A percentile compares a stretch with the other conserved stretches of the same genome.
Evolutionary conservation across 2,888 invertebrate genomes (phyloP).

Genomic region (Eupithecia vulgata): DNA sequence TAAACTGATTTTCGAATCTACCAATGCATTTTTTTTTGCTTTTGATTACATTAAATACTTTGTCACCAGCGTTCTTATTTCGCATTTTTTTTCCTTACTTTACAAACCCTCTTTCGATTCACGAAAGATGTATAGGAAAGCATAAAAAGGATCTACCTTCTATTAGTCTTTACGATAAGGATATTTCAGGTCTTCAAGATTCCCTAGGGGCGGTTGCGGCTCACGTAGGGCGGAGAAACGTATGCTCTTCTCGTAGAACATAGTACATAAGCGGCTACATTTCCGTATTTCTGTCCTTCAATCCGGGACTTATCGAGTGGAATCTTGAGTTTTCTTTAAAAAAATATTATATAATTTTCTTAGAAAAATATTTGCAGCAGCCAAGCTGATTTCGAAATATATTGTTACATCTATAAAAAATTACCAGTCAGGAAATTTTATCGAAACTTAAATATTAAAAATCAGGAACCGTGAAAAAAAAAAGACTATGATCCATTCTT

Average conservation of each 20-base stretch:
- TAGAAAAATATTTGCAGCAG: neutral
- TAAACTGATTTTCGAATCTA: too few relatives aligned
- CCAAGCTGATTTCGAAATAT: neutral
- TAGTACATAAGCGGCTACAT: constrained; percentile 11
- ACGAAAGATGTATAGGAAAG: neutral
- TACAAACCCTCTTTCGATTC: neutral
- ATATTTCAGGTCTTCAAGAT: constrained; percentile 34
- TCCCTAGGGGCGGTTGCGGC: constrained; percentile 31
- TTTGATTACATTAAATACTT: neutral
- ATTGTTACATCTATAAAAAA: neutral
- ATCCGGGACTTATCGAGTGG: neutral
- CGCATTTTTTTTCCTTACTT: neutral
- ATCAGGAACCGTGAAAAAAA: too few relatives aligned
- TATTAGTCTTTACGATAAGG: constrained; percentile 36
- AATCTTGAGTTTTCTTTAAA: neutral
- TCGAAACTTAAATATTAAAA: too few relatives aligned
- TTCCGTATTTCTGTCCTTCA: neutral
- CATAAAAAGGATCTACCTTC: constrained; percentile 8
- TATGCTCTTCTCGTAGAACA: constrained; percentile 11
- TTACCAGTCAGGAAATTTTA: too few relatives aligned
- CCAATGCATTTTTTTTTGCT: too few relatives aligned
- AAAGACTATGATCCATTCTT: too few relatives aligned
- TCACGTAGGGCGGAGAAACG: constrained; percentile 28
- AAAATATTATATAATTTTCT: too few relatives aligned
- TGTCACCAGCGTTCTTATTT: neutral